A percentile compares a stretch with the other conserved stretches of the same genome.
Evolutionary conservation across 1,140 invertebrate genomes (phyloP).

Genomic region (Diorhabda sublineata): DNA sequence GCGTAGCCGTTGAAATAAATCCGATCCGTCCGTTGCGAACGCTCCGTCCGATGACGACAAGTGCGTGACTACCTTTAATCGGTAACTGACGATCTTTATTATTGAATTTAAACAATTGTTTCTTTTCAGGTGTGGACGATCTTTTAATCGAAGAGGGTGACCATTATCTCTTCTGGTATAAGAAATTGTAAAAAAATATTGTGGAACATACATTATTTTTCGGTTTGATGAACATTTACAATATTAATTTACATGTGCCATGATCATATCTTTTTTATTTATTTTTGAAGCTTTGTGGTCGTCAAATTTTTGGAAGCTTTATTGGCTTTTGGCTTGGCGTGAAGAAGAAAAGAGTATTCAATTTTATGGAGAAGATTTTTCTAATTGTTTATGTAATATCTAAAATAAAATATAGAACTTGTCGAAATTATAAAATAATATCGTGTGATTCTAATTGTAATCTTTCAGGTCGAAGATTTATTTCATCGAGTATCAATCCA

Average conservation of each 20-base stretch:
- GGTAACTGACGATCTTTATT: too few relatives aligned
- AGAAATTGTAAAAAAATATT: conserved; percentile 68
- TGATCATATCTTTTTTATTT: neutral
- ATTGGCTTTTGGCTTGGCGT: neutral
- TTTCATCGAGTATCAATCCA: too few relatives aligned
- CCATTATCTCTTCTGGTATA: conserved; percentile 86
- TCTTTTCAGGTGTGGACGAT: conserved; percentile 72
- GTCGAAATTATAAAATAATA: too few relatives aligned
- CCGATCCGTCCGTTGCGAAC: too few relatives aligned
- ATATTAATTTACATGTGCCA: neutral
- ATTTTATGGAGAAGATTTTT: too few relatives aligned
- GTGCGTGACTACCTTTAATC: too few relatives aligned
- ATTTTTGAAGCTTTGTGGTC: neutral
- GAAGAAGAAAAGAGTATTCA: neutral
- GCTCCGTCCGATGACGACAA: too few relatives aligned
- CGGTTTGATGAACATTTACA: neutral
- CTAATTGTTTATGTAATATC: too few relatives aligned
- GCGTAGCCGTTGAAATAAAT: too few relatives aligned
- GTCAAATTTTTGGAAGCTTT: conserved; percentile 1
- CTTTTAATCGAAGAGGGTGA: conserved; percentile 76
- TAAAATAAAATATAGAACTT: too few relatives aligned
- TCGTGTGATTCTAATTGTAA: too few relatives aligned
- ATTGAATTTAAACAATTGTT: neutral
- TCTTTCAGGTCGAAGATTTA: too few relatives aligned
- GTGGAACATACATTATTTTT: neutral